Conservation (phyloP, 2,113 vertebrate genomes). For the Psittacula cyanocephala region DNA sequence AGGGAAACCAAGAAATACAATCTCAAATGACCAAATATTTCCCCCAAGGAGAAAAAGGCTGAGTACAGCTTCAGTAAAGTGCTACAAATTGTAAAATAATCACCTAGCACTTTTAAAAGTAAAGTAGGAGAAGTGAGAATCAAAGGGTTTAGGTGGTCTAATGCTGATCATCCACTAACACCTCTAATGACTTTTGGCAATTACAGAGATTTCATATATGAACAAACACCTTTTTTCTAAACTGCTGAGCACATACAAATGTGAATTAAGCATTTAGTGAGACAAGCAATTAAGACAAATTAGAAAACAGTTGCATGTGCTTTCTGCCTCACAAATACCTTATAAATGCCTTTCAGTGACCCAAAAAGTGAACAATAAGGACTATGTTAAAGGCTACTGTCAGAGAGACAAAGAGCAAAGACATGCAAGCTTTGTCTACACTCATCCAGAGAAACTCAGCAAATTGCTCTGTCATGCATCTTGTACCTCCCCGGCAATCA, state of each 20-base stretch:
- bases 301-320: slow-evolving; percentile 76
- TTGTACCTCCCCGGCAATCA: slow-evolving; percentile 79
- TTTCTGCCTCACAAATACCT: slow-evolving; percentile 72
- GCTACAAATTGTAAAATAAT: neutral
- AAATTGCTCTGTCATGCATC: slow-evolving; percentile 91
- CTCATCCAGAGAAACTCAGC: slow-evolving; percentile 79
- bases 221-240: slow-evolving; percentile 74
- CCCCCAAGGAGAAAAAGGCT: neutral
- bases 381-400: slow-evolving; percentile 81
- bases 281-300: slow-evolving; percentile 89
- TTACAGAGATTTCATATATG: slow-evolving; percentile 75
- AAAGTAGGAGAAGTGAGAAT: slow-evolving; percentile 33
- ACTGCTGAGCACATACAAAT: slow-evolving; percentile 70
- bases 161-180: slow-evolving; percentile 30
- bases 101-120: neutral
- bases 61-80: neutral
- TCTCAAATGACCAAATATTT: neutral
- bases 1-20: neutral
- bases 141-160: slow-evolving; percentile 35
- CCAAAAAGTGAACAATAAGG: slow-evolving; percentile 80
- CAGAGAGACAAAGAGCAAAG: slow-evolving; percentile 70
- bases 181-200: slow-evolving; percentile 63
- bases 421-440: slow-evolving; percentile 78
- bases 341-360: slow-evolving; percentile 80
- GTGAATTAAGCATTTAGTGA: slow-evolving; percentile 76